A percentile compares a stretch with the other conserved stretches of the same genome.
These are phyloP conservation scores for Sebastes taczanowskii DNA, from an alignment of 2,797 vertebrate genomes.

Conservation along the genomic window DNA sequence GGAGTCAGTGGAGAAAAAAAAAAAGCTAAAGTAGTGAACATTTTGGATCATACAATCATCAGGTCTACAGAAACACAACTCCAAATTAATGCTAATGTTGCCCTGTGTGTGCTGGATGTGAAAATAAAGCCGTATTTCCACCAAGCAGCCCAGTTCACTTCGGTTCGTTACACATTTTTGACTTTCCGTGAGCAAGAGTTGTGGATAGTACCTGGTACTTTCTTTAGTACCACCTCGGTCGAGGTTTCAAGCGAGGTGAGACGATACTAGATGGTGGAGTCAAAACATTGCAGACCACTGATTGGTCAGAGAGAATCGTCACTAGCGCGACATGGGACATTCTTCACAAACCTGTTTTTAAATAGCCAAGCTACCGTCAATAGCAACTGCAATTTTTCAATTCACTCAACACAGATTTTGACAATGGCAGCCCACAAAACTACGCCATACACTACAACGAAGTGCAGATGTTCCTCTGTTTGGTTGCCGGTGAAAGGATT, in stretches of 20 bases:
- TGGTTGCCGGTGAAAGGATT: no score
- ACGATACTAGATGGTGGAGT: background rate
- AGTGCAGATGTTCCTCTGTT: no score
- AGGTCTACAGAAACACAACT: rapidly evolving
- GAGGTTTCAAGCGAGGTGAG: background rate
- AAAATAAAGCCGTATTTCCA: background rate
- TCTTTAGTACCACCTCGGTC: background rate
- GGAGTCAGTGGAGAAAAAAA: background rate
- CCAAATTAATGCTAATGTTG: background rate
- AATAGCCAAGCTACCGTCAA: no score
- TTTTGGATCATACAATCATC: background rate
- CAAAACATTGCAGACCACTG: background rate
- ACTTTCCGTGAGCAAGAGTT: background rate
- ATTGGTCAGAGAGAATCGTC: no score
- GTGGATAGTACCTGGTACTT: background rate
- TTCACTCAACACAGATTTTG: no score
- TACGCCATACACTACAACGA: rapidly evolving
- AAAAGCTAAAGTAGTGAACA: background rate
- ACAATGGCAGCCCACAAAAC: no score
- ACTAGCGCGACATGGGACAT: no score
- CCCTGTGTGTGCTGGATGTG: background rate
- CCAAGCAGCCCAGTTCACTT: background rate
- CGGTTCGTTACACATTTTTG: background rate
- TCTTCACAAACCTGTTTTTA: no score
- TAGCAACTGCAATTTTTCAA: no score